These are phyloP conservation scores for Xenopus laevis DNA, from an alignment of 2,113 vertebrate genomes.

Conservation along the genomic window DNA sequence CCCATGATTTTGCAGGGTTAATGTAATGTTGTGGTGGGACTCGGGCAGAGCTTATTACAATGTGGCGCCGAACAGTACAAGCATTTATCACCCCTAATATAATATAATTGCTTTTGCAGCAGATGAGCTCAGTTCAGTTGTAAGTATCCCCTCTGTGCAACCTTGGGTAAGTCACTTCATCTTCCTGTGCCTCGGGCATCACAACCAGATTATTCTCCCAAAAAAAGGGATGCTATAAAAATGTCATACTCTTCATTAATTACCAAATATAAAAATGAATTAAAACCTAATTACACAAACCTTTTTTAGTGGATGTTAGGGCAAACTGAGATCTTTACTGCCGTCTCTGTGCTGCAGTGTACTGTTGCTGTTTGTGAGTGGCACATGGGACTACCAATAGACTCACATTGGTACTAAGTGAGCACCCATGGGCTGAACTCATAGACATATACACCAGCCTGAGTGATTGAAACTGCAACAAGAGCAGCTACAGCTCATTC, in stretches of 20 bases:
- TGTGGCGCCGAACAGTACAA: not conserved
- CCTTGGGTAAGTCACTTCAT: not conserved
- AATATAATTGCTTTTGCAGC: not conserved
- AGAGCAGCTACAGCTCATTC: too few species aligned
- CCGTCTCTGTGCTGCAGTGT: not conserved
- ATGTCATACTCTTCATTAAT: not conserved
- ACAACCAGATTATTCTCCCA: not conserved
- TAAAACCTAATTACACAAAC: not conserved
- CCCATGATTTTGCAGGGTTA: not conserved
- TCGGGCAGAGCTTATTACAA: not conserved
- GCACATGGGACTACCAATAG: too few species aligned
- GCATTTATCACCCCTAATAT: not conserved
- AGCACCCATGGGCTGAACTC: too few species aligned
- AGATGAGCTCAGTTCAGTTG: not conserved
- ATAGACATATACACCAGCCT: too few species aligned
- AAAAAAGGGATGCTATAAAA: not conserved
- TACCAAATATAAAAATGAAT: not conserved
- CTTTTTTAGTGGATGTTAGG: not conserved
- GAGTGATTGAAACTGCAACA: too few species aligned
- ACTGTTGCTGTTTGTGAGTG: too few species aligned
- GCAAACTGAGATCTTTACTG: not conserved
- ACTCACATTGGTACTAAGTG: too few species aligned
- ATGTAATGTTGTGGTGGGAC: not conserved
- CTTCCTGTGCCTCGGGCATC: not conserved
- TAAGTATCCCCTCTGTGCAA: not conserved